These are phyloP conservation scores for Acanthosepion esculentum DNA, from an alignment of 2,888 invertebrate genomes.

Conservation along the genomic window DNA sequence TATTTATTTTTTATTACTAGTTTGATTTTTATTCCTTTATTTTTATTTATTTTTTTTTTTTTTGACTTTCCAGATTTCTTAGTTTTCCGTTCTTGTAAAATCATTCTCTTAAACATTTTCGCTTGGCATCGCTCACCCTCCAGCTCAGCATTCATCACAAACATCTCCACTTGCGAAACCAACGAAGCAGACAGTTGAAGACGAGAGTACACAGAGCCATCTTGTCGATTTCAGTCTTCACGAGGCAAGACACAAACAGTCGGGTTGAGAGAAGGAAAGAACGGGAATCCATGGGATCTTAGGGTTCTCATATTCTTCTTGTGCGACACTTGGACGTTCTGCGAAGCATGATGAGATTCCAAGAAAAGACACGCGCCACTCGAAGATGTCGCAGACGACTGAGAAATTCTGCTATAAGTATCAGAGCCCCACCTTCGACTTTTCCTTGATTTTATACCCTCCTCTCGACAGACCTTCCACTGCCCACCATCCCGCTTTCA, in stretches of 20 bases:
- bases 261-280: not conserved
- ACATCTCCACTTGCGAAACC: not conserved
- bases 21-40: not conserved
- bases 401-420: not conserved
- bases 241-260: not conserved
- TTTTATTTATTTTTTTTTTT: not conserved
- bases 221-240: not conserved
- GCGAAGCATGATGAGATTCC: not conserved
- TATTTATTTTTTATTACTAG: not conserved
- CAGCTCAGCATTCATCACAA: not conserved
- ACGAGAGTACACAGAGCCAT: not conserved
- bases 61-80: not conserved
- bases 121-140: not conserved
- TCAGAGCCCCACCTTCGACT: not conserved
- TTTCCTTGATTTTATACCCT: not conserved
- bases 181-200: not conserved
- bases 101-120: not conserved
- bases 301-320: not conserved
- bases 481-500: not conserved
- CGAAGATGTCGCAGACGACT: not conserved
- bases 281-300: not conserved
- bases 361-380: constrained; percentile 8
- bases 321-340: not conserved
- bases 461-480: not conserved
- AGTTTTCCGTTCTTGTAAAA: not conserved